Evolutionary conservation across 2,113 vertebrate species (phyloP).

Genomic region (Amazona vittata): DNA sequence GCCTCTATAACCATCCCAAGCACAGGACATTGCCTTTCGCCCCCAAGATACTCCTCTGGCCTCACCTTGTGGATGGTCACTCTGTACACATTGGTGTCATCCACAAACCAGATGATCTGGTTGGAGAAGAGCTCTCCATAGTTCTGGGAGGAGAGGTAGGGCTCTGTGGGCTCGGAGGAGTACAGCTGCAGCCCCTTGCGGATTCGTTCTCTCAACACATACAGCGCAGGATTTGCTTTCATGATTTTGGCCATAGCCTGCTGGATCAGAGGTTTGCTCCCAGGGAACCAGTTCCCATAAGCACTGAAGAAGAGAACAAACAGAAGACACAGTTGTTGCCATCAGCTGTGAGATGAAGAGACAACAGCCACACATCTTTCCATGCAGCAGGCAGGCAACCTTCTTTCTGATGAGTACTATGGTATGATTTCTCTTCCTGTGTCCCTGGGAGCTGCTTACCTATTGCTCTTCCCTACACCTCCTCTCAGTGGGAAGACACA

Average conservation of each 20-base stretch:
- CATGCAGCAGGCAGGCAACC: not conserved
- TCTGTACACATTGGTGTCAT: slow-evolving; percentile 98
- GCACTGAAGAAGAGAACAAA: slow-evolving; percentile 76
- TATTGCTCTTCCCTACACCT: not conserved
- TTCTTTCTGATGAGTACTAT: not conserved
- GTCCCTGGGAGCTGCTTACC: not conserved
- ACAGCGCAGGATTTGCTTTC: slow-evolving; percentile 97
- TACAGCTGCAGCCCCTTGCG: slow-evolving; percentile 97
- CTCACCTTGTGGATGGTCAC: slow-evolving; percentile 98
- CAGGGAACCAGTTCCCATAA: slow-evolving; percentile 99
- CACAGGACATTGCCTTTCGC: not conserved
- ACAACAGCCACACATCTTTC: not conserved
- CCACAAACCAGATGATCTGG: slow-evolving; percentile 99
- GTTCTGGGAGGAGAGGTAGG: slow-evolving; percentile 98
- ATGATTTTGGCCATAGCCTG: slow-evolving; percentile 99
- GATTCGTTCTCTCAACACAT: slow-evolving; percentile 95
- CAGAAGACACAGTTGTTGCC: not conserved
- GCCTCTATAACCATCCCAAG: not conserved
- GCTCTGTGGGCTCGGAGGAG: slow-evolving; percentile 97
- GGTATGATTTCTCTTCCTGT: not conserved
- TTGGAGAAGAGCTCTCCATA: slow-evolving; percentile 99
- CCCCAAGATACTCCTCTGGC: not conserved
- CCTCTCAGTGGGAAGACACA: not conserved
- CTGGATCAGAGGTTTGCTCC: slow-evolving; percentile 96
- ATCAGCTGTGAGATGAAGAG: not conserved